Evolutionary conservation across 2,797 vertebrate genomes (phyloP).

Genomic region (Phoxinus dragarum): DNA sequence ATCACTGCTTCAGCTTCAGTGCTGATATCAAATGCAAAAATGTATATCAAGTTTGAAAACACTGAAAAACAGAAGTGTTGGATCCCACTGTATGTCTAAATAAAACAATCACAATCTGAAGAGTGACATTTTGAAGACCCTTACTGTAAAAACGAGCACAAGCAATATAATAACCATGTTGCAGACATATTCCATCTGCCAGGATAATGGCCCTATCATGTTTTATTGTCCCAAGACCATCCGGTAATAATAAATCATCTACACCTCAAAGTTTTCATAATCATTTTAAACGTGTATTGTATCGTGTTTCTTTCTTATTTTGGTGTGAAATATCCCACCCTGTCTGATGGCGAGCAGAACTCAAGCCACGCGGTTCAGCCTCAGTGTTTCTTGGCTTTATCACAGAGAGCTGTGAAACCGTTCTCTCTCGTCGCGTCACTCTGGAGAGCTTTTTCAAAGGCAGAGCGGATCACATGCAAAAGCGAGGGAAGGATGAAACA

Average conservation of each 20-base stretch:
- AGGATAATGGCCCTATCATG: constrained; percentile 30
- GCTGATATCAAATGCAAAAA: not conserved
- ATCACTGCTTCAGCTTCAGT: too few species aligned
- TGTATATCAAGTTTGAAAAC: not conserved
- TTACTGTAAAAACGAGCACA: constrained; percentile 10
- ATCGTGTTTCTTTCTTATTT: constrained; percentile 9
- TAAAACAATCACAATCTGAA: not conserved
- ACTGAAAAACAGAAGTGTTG: not conserved
- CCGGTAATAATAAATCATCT: constrained; percentile 27
- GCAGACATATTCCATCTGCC: constrained; percentile 47
- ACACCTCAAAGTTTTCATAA: not conserved
- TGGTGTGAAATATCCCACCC: constrained; percentile 12
- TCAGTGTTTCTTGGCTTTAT: constrained; percentile 29
- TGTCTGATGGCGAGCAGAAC: not conserved
- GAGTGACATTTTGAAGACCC: constrained; percentile 1
- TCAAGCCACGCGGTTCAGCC: constrained; percentile 18
- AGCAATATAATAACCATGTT: constrained; percentile 24
- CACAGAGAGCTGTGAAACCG: constrained; percentile 49
- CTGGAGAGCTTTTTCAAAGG: constrained; percentile 52
- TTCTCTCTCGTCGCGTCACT: constrained; percentile 54
- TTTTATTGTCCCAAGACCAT: constrained; percentile 34
- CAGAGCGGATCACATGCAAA: constrained; percentile 37
- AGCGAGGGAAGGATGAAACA: constrained; percentile 32
- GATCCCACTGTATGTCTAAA: not conserved
- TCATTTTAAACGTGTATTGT: not conserved